Evolutionary conservation across 2,113 vertebrate species (phyloP), one percentile per base, ranked within the genome.

Genomic region (Balaenoptera acutorostrata): DNA sequence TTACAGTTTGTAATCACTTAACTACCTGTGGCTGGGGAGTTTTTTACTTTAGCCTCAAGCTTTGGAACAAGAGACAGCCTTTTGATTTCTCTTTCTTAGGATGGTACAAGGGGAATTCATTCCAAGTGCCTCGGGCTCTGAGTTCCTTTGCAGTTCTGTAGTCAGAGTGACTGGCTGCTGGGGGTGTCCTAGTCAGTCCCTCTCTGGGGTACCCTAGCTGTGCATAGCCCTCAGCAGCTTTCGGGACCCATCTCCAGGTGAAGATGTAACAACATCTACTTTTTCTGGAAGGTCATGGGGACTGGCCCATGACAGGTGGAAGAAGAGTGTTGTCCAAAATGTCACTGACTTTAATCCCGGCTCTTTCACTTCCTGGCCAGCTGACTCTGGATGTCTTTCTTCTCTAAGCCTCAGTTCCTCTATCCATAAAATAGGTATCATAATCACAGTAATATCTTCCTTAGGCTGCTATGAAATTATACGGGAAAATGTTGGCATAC

Each of bases 1-100:
- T 98, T 99, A 98, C 98, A 98, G 98, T 98, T 98, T 98, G 99
- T 98, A 98, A 99, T 98, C 98, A 98, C 98, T 98, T 99, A 99
- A 98, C 98, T 99, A 99, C 99, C 98, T 99, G 98, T 99, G 98
- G 99, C 98, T 99, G 98, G 98, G 64, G 78, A 83, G 96, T 98
- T 97, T 98, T 97, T 98, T 97, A 98, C 98, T 98, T 98, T 98
- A 98, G 98, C 98, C 98, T 97, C 98, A 68, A 98, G 98, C 98
- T 98, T 98, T 95, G 90, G 98, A 98, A 98, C 96, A 93, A 98
- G 98, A 98, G 98, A 97, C 98, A 92, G 93, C 90, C 52, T 93
- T 96, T 86, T 75, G 92, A 98, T 97, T 98, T 98, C 98, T 98
- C 96, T 97, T 97, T 81, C 96, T 96, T 0, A 0, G 95, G 97